Base-by-base conservation (phyloP, 2,888 invertebrate species). In the Norana najaformis region DNA sequence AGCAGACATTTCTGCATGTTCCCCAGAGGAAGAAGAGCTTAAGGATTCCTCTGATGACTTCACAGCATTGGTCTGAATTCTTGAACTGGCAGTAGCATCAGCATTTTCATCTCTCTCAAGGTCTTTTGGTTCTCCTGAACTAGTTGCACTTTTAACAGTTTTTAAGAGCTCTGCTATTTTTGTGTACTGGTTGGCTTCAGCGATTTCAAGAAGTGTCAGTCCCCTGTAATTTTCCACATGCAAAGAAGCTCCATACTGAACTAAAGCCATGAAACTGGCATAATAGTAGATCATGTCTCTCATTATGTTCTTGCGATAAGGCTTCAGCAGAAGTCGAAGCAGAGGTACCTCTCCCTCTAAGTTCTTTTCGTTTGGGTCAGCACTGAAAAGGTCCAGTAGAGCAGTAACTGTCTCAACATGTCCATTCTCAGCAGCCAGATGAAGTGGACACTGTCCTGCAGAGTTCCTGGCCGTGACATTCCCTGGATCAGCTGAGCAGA, bases 371-470 rank as follows among this genome's bases (percentile, higher is more conserved):
- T 91, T 91, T 38, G 91, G 89, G 20, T 91, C 91, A 38, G 91
- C 92, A 36, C 90, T 90, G 82, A 91, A 91, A 88, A 91, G 91
- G 36, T 90, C 91, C 0, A 91, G 53, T 20, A 92, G 39, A 34
- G 91, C 90, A 11, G 88, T 41, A 8, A 92, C 90, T 5, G 91
- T 90, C 47, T 91, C 90, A 5, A 90, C 90, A 39, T 92, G 91
- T 20, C 91, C 92, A 83, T 92, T 88, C 88, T 91, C 91, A 34
- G 92, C 91, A 23, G 92, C 91, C 83, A 92, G 90, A 88, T 92
- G 92, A 39, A 92, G 89, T 14, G 91, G 92, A 23, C 91, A 88
- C 89, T 91, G 89, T 82, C 91, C 92, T 38, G 38, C 88, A 38
- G 36, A 34, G 47, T 37, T 36, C n/a, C 47, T 39, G n/a, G 88